Percentiles rank a stretch among this genome's conserved stretches.
phyloP scores from a whole-genome alignment of 2,113 vertebrate genomes.

The Morone chrysops region DNA sequence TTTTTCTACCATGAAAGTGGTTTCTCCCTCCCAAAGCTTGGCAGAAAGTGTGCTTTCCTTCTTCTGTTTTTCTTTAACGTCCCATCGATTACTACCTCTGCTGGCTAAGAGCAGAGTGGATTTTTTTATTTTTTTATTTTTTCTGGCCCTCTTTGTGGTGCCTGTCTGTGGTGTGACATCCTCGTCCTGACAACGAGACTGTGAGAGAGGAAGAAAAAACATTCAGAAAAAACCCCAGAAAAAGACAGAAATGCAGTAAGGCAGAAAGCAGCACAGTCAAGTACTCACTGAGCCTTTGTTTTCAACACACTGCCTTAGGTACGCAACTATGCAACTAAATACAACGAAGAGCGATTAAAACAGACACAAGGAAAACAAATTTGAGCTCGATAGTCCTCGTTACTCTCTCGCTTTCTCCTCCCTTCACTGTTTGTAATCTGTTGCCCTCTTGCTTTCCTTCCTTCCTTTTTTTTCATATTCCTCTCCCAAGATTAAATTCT shows the following conservation, averaged over 20 bases:
- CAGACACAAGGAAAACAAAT: conserved; percentile 45
- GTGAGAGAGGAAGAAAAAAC: conserved; percentile 37
- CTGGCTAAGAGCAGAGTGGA: conserved; percentile 46
- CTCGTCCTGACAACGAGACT: conserved; percentile 60
- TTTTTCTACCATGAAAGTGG: conserved; percentile 38
- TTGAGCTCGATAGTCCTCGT: conserved; percentile 28
- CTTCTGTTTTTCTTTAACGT: conserved; percentile 73
- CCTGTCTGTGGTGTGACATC: conserved; percentile 65
- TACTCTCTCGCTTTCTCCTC: conserved; percentile 35
- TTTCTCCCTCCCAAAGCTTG: conserved; percentile 48
- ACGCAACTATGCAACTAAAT: conserved; percentile 53
- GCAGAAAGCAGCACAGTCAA: conserved; percentile 41
- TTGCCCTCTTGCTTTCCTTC: conserved; percentile 12
- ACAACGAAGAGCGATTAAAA: conserved; percentile 71
- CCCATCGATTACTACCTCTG: conserved; percentile 73
- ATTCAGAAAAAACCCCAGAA: conserved; percentile 20
- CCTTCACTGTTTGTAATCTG: conserved; percentile 9
- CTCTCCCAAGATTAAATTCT: conserved; percentile 28
- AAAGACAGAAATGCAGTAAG: conserved; percentile 40
- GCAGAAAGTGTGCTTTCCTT: conserved; percentile 59
- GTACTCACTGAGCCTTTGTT: conserved; percentile 57
- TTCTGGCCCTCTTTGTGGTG: conserved; percentile 57
- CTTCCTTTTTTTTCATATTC: background rate
- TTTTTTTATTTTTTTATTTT: conserved; percentile 33
- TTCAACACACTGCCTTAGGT: conserved; percentile 58